A percentile compares a stretch with the other conserved stretches of the same genome.
These are phyloP conservation scores for Poicephalus gulielmi DNA, from an alignment of 2,113 vertebrate genomes.

Conservation along the genomic window DNA sequence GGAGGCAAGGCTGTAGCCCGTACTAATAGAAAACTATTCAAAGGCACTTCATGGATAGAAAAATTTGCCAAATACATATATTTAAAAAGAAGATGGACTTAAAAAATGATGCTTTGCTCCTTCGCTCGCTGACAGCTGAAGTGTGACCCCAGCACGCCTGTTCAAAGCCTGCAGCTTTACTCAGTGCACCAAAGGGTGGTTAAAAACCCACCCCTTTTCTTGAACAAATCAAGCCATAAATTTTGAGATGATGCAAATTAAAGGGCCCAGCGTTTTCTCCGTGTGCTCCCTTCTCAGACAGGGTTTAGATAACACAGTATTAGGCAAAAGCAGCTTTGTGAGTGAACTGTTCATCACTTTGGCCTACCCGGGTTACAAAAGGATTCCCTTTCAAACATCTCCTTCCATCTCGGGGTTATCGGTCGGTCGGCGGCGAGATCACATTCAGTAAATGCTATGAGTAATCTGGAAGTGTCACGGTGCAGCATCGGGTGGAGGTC, in stretches of 20 bases:
- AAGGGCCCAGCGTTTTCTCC: slow-evolving; percentile 39
- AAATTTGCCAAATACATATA: slow-evolving; percentile 66
- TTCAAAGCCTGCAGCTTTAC: not conserved
- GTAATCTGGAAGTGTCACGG: not conserved
- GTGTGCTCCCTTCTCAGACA: not conserved
- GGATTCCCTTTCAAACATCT: not conserved
- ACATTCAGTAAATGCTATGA: not conserved
- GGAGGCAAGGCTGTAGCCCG: slow-evolving; percentile 66
- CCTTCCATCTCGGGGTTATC: not conserved
- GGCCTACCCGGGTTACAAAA: slow-evolving; percentile 3
- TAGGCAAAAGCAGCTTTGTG: slow-evolving; percentile 25
- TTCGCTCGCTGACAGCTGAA: slow-evolving; percentile 62
- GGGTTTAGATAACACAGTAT: not conserved
- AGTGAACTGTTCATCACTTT: not conserved
- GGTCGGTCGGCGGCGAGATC: not conserved
- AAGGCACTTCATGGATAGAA: slow-evolving; percentile 85
- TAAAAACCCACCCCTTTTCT: not conserved
- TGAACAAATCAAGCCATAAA: slow-evolving; percentile 24
- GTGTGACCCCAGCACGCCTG: slow-evolving; percentile 7
- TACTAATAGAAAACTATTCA: slow-evolving; percentile 64
- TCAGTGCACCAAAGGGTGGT: not conserved
- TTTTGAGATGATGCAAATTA: slow-evolving; percentile 48
- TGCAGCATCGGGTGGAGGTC: not conserved
- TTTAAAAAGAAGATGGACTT: slow-evolving; percentile 66
- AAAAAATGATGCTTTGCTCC: slow-evolving; percentile 53